phyloP scores from a whole-genome alignment of 2,113 vertebrate genomes.

The Acrocephalus kingi region DNA sequence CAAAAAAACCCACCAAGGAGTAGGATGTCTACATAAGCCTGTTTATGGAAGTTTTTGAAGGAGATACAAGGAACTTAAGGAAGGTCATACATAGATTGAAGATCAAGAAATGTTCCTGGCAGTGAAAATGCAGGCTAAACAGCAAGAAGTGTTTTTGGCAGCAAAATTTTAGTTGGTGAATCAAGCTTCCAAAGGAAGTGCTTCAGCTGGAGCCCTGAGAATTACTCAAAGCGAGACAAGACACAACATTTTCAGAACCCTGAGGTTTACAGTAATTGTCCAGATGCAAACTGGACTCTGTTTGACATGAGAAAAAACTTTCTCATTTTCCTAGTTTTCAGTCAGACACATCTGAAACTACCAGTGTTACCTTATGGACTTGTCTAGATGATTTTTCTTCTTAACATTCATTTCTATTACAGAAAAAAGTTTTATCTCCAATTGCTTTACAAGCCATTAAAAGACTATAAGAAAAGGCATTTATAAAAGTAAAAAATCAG shows the following conservation, averaged over 20 bases:
- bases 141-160: not conserved
- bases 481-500: not conserved
- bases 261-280: not conserved
- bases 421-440: not conserved
- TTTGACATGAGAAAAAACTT: not conserved
- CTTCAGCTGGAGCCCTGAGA: not conserved
- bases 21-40: not conserved
- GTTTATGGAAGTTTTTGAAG: not conserved
- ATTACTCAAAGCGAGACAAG: not conserved
- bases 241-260: not conserved
- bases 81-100: not conserved
- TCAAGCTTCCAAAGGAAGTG: not conserved
- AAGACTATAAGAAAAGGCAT: not conserved
- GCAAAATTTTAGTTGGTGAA: not conserved
- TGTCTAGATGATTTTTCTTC: not conserved
- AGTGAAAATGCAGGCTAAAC: not conserved
- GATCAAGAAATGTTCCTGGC: not conserved
- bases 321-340: not conserved
- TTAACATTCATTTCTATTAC: not conserved
- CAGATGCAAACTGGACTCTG: not conserved
- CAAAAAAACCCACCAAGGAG: not conserved
- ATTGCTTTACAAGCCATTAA: not conserved
- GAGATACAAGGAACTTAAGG: not conserved
- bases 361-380: not conserved
- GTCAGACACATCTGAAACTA: not conserved